phyloP scores from a whole-genome alignment of 1,140 invertebrate species.

The Drosophila arawakana region DNA sequence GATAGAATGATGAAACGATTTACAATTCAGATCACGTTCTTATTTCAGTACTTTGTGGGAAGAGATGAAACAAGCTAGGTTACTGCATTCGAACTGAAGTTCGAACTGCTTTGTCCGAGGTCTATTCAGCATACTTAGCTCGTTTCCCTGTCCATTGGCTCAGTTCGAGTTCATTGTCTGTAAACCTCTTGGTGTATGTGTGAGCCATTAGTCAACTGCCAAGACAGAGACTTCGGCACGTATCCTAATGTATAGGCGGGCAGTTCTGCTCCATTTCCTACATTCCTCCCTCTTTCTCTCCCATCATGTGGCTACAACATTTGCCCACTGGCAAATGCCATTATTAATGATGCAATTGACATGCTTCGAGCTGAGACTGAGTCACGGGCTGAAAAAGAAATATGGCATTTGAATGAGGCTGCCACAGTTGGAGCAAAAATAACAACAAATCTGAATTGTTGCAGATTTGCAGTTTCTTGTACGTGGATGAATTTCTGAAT shows the following conservation, averaged over 20 bases:
- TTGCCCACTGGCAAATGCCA: constrained; percentile 53
- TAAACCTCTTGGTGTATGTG: constrained; percentile 51
- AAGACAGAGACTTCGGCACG: constrained; percentile 38
- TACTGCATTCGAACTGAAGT: constrained; percentile 9
- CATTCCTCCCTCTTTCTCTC: not conserved
- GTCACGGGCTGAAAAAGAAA: constrained; percentile 28
- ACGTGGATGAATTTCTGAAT: constrained; percentile 6
- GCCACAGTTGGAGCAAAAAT: not conserved
- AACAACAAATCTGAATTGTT: constrained; percentile 28
- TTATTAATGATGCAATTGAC: constrained; percentile 80
- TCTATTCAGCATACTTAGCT: constrained; percentile 14
- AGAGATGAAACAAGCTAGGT: constrained; percentile 22
- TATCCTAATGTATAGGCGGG: constrained; percentile 51
- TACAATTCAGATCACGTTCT: constrained; percentile 56
- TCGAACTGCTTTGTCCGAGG: constrained; percentile 15
- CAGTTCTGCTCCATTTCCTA: constrained; percentile 1
- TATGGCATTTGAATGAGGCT: constrained; percentile 20
- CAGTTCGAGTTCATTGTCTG: constrained; percentile 60
- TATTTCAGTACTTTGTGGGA: constrained; percentile 21
- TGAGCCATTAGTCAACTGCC: constrained; percentile 63
- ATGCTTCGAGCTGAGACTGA: constrained; percentile 24
- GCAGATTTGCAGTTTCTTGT: constrained; percentile 24
- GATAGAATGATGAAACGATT: constrained; percentile 22
- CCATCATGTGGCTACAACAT: not conserved
- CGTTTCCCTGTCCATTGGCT: constrained; percentile 2